Evolutionary conservation across 2,888 invertebrate genomes (phyloP), one percentile per base, ranked within the genome.

Genomic region (Panopea generosa): DNA sequence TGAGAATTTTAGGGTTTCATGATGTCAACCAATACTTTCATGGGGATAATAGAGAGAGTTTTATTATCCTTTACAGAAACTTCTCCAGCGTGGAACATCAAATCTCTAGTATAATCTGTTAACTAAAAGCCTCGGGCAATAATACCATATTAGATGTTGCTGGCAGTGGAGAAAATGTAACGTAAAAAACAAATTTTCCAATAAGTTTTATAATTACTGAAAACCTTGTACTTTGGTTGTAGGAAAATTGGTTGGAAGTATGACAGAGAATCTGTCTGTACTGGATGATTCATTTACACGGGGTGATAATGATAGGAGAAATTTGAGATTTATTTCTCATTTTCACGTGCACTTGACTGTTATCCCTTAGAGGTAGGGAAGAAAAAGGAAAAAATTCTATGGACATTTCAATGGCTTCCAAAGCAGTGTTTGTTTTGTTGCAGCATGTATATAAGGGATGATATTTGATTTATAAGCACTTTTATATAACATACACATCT

Each of bases 61-160:
- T 33, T 33, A 33, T 33, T 33, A 33, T 33, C 33, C 33, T 33
- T 33, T 33, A 11, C 33, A 33, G 33, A 33, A 33, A 4, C 11
- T 33, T 33, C 6, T 11, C 11, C 33, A 11, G 33, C 33, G 4
- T 4, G 11, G 33, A 33, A 33, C 4, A 33, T 7, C 33, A 45
- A 6, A 50, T 38, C 56, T 33, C 53, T 52, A 53, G 55, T 49
- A 55, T 29, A 49, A 59, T 55, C 45, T 40, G 62, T 62, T 63
- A 63, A 63, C 71, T 63, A 71, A 71, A 63, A 71, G 71, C 71
- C 57, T 71, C 57, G 29, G 43, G 71, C 63, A 63, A 63, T 71
- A 63, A 71, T 47, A 27, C 24, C 29, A 43, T 57, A 63, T 59
- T 63, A 63, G 33, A 57, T 4, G 26, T 53, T 24, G n/a, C n/a